Evolutionary conservation across 2,797 vertebrate genomes (phyloP), one percentile per base, ranked within the genome.

Genomic region (Schizothorax lantsangensis): DNA sequence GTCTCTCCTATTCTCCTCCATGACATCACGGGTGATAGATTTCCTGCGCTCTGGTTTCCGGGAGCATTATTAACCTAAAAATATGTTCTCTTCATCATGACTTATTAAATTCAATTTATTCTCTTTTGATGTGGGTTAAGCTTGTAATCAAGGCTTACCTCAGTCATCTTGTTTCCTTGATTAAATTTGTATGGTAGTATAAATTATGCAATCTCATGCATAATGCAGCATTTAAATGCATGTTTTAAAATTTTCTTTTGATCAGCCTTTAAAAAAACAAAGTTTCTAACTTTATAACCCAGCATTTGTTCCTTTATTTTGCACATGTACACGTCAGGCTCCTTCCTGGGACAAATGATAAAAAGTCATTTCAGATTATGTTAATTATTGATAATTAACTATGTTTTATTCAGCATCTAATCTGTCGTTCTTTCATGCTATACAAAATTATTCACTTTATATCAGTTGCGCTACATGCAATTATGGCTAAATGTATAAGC

Each of bases 201-300:
- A 94, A 95, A 97, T 97, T 96, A 97, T 97, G 94, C 92, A 97
- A 94, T 89, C 92, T 93, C 92, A 97, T 97, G 94, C 94, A 97
- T 97, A 95, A 96, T 97, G 95, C 95, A 96, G 95, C 88, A 88
- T 92, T 96, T 96, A 94, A 93, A 96, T 96, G 91, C 88, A 88
- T 91, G 92, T 91, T 93, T 92, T 93, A 93, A 86, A 85, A 91
- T 93, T 92, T 90, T 83, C 81, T 90, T 93, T 94, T 93, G 93
- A 94, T 93, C 92, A 90, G 84, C 88, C 88, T 88, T 91, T 93
- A 89, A 2, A 75, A 92, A 89, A 88, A 89, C 19, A 36, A 30
- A 4, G 30, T 92, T 91, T 90, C 89, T 90, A 94, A 90, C 90
- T 94, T 92, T 92, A 86, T 81, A 30, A 68, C 52, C 12, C 59